Conservation (phyloP, 2,113 vertebrate species). For the Alces alces region DNA sequence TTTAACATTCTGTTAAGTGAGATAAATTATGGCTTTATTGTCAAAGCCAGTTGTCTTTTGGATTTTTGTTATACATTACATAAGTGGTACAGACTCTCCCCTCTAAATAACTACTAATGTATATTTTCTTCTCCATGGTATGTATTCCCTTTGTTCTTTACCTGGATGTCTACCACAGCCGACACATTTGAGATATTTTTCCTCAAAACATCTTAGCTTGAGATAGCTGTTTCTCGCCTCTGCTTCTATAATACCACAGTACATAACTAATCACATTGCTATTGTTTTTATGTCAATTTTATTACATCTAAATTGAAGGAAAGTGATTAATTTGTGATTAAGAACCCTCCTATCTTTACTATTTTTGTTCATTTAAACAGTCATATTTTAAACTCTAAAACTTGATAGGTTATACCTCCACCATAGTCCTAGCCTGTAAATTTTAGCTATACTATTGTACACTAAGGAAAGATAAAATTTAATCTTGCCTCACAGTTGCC, state of each 20-base stretch:
- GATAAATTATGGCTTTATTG: neutral
- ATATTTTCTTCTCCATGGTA: neutral
- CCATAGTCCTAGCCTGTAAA: neutral
- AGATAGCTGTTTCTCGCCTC: neutral
- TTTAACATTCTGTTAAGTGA: neutral
- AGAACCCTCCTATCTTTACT: neutral
- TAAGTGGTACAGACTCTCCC: neutral
- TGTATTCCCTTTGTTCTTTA: neutral
- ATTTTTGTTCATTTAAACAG: neutral
- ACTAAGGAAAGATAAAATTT: constrained; percentile 38
- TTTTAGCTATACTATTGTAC: neutral
- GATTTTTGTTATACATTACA: neutral
- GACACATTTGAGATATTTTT: neutral
- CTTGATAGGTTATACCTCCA: neutral
- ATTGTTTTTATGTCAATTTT: neutral
- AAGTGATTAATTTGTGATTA: neutral
- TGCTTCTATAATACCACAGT: neutral
- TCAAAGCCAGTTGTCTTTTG: neutral
- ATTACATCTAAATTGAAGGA: neutral
- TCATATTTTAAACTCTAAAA: neutral
- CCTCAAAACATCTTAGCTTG: neutral
- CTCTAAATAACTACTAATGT: neutral
- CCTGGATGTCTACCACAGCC: neutral
- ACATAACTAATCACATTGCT: neutral
- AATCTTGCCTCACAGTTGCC: neutral